Percentiles rank a stretch among this genome's conserved stretches.
These are phyloP conservation scores for Nematostella vectensis DNA, from an alignment of 92 coral and sea anemone genomes.

Conservation along the genomic window DNA sequence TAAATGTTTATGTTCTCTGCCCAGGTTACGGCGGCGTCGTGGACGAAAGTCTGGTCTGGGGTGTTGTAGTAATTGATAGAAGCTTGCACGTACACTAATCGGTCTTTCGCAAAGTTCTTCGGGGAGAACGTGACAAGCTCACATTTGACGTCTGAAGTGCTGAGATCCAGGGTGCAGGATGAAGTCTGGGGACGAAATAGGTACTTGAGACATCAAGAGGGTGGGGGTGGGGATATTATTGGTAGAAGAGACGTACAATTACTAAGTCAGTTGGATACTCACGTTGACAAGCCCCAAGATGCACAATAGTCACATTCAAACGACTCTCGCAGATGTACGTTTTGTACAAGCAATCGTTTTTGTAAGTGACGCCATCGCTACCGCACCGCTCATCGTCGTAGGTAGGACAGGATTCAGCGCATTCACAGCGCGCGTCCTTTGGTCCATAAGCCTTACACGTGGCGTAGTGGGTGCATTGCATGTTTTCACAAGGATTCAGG, in stretches of 20 bases:
- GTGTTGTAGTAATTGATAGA: slow-evolving; percentile 45
- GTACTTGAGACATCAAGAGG: not conserved
- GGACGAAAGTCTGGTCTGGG: slow-evolving; percentile 32
- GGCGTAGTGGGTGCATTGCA: slow-evolving; percentile 34
- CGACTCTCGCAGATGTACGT: slow-evolving; percentile 38
- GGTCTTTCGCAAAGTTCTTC: slow-evolving; percentile 20
- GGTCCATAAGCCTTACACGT: slow-evolving; percentile 33
- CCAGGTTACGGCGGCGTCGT: slow-evolving; percentile 68
- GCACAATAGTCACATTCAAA: slow-evolving; percentile 29
- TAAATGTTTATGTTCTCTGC: slow-evolving; percentile 38
- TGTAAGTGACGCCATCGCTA: slow-evolving; percentile 49
- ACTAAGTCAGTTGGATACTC: no score
- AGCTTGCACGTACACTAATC: slow-evolving; percentile 35
- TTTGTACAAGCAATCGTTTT: slow-evolving; percentile 38
- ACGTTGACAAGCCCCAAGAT: slow-evolving; percentile 47
- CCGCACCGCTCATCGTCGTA: slow-evolving; percentile 40
- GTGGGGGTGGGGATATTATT: no score
- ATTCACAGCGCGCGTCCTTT: slow-evolving; percentile 41
- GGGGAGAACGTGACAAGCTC: slow-evolving; percentile 21
- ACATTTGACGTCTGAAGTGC: slow-evolving; percentile 41
- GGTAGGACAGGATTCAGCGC: slow-evolving; percentile 20
- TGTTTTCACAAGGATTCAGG: slow-evolving; percentile 43
- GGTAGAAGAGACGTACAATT: no score
- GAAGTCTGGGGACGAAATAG: slow-evolving; percentile 18
- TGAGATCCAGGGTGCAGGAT: slow-evolving; percentile 44